phyloP scores from a whole-genome alignment of 2,888 invertebrate genomes.

The Calliopum simillimum region DNA sequence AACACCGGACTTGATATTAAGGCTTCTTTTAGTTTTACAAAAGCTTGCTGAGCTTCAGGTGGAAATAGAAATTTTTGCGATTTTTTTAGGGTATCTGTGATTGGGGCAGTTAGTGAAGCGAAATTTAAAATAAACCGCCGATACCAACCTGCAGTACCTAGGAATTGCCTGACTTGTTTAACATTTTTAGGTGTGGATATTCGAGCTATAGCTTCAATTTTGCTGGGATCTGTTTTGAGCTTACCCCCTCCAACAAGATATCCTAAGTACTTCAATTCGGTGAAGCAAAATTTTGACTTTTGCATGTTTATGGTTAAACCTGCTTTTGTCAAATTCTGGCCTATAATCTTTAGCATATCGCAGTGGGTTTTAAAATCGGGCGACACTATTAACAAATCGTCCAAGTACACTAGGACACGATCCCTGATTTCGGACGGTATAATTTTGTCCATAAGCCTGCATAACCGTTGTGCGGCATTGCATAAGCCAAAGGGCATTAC shows the following conservation, averaged over 20 bases:
- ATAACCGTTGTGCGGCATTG: too few species aligned
- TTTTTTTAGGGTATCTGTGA: constrained; percentile 21
- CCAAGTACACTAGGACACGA: too few species aligned
- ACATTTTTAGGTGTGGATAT: constrained; percentile 24
- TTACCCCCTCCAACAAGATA: constrained; percentile 26
- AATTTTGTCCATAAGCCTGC: too few species aligned
- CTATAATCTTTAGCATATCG: constrained; percentile 9
- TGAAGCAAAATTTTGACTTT: constrained; percentile 30
- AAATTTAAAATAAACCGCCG: constrained; percentile 23
- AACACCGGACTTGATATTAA: background rate
- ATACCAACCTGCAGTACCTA: constrained; percentile 31
- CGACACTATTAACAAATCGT: too few species aligned
- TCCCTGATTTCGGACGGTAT: too few species aligned
- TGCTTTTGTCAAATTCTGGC: constrained; percentile 7
- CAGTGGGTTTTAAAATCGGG: constrained; percentile 9
- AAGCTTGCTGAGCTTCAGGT: too few species aligned
- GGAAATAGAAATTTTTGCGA: constrained; percentile 1
- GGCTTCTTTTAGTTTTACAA: too few species aligned
- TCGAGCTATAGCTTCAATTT: constrained; percentile 13
- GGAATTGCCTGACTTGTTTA: constrained; percentile 13
- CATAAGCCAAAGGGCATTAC: too few species aligned
- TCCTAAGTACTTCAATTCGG: constrained; percentile 22
- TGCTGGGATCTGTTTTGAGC: too few species aligned
- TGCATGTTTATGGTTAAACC: constrained; percentile 29
- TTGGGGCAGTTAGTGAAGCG: constrained; percentile 21